Percentiles rank a stretch among this genome's conserved stretches.
These are phyloP conservation scores for Crioceris asparagi DNA, from an alignment of 2,888 invertebrate species.

Conservation along the genomic window DNA sequence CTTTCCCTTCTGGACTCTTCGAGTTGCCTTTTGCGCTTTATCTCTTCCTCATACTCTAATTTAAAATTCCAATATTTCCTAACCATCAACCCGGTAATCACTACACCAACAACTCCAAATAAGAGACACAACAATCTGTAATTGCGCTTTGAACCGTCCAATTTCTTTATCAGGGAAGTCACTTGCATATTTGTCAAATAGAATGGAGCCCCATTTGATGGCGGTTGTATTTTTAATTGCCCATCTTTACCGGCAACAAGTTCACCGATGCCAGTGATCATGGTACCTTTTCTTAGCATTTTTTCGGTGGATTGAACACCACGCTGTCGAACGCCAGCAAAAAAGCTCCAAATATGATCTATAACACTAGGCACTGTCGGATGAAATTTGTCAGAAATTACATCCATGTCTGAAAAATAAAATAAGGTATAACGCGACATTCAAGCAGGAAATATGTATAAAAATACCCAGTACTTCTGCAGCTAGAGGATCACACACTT, in stretches of 20 bases:
- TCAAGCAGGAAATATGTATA: background rate
- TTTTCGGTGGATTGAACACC: conserved; percentile 82
- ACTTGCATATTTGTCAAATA: conserved; percentile 73
- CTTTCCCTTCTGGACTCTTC: conserved; percentile 57
- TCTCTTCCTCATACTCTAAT: conserved; percentile 47
- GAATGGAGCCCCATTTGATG: conserved; percentile 57
- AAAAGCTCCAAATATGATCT: conserved; percentile 76
- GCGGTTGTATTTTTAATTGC: conserved; percentile 59
- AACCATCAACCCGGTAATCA: conserved; percentile 41
- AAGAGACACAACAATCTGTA: conserved; percentile 47
- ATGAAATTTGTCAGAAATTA: conserved; percentile 73
- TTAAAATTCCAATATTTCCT: conserved; percentile 41
- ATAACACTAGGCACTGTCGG: conserved; percentile 64
- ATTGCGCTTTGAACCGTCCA: conserved; percentile 59
- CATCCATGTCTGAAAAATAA: conserved; percentile 55
- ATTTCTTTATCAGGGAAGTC: conserved; percentile 58
- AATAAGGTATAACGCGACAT: background rate
- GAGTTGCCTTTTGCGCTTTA: conserved; percentile 46
- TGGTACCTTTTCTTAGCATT: conserved; percentile 71
- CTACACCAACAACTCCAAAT: conserved; percentile 45
- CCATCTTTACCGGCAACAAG: conserved; percentile 54
- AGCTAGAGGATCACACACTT: conserved; percentile 63
- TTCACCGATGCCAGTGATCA: conserved; percentile 69
- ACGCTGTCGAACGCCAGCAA: conserved; percentile 70
- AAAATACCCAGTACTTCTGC: conserved; percentile 54